Evolutionary conservation across 2,888 invertebrate genomes (phyloP).

Genomic region (Lasiommata megera): DNA sequence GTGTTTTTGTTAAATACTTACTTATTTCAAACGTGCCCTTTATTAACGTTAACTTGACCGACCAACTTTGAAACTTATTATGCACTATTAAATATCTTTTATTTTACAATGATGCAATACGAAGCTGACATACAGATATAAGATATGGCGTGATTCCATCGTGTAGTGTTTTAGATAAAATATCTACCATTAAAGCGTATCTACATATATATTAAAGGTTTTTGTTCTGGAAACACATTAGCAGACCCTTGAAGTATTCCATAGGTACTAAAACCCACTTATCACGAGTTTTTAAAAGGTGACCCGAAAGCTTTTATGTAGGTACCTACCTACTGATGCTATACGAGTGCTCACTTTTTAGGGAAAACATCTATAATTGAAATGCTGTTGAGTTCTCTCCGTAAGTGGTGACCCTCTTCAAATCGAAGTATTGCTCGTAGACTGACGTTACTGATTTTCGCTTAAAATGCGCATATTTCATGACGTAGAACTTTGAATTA

Average conservation of each 20-base stretch:
- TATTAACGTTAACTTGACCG: no score
- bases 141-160: no score
- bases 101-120: no score
- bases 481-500: constrained; percentile 5
- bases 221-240: no score
- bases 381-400: constrained; percentile 59
- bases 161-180: no score
- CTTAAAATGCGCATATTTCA: constrained; percentile 15
- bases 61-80: no score
- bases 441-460: constrained; percentile 10
- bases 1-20: no score
- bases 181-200: no score
- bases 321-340: constrained; percentile 37
- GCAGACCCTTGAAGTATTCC: not conserved
- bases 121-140: no score
- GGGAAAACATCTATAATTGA: constrained; percentile 70
- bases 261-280: constrained; percentile 12
- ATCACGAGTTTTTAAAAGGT: constrained; percentile 25
- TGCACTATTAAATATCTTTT: no score
- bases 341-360: constrained; percentile 49
- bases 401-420: constrained; percentile 70
- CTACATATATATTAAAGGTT: no score
- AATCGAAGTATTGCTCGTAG: constrained; percentile 41
- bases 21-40: no score
- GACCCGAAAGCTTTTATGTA: constrained; percentile 39